A percentile compares a stretch with the other conserved stretches of the same genome.
These are phyloP conservation scores for Anneissia japonica DNA, from an alignment of 35 echinoderm and acorn worm genomes.

Conservation along the genomic window DNA sequence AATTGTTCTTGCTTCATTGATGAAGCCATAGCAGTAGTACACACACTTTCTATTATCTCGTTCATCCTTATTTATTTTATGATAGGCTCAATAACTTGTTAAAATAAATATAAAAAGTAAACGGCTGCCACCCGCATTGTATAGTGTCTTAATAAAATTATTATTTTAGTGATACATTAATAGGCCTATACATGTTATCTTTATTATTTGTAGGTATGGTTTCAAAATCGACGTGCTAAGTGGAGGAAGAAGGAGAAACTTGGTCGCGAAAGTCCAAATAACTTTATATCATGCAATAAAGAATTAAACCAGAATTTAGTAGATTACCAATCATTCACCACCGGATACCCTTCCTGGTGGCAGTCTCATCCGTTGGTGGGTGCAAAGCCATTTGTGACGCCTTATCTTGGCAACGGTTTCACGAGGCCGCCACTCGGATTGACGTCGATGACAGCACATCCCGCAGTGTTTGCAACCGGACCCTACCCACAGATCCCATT, in stretches of 20 bases:
- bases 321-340: neutral
- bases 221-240: conserved; percentile 90
- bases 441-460: neutral
- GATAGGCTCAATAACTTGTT: too few species aligned
- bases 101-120: too few species aligned
- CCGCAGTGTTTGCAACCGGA: neutral
- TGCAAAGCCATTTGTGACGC: neutral
- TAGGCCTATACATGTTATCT: neutral
- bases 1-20: too few species aligned
- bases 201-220: conserved; percentile 76
- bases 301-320: neutral
- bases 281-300: neutral
- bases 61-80: too few species aligned
- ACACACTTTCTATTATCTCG: too few species aligned
- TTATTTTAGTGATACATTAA: too few species aligned
- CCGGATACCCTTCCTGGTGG: neutral
- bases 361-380: neutral
- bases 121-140: too few species aligned
- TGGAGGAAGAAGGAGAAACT: conserved; percentile 77
- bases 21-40: too few species aligned
- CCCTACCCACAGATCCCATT: neutral
- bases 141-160: too few species aligned
- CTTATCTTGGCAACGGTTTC: neutral
- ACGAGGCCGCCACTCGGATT: neutral
- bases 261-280: neutral